These are phyloP conservation scores for Trilocha varians DNA, from an alignment of 2,888 invertebrate species.

Conservation along the genomic window DNA sequence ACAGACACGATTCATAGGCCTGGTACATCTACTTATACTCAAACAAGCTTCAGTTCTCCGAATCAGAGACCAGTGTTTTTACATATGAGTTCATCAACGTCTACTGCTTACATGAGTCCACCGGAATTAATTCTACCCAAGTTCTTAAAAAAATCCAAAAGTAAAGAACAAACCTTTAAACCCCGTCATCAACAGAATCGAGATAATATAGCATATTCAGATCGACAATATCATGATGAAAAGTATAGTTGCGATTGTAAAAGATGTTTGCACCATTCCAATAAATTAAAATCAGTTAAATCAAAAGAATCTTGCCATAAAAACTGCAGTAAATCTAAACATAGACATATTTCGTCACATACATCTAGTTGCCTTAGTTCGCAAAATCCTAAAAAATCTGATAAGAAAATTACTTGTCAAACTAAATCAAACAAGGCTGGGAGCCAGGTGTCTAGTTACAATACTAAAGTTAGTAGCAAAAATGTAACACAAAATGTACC, in stretches of 20 bases:
- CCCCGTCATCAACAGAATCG: conserved; percentile 16
- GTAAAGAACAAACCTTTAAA: conserved; percentile 26
- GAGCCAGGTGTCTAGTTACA: too few relatives aligned
- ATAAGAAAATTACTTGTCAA: conserved; percentile 15
- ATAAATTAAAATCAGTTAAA: conserved; percentile 13
- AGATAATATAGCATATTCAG: conserved; percentile 14
- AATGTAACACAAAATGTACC: not conserved
- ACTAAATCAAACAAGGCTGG: not conserved
- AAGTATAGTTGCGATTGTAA: conserved; percentile 27
- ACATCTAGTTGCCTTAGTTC: conserved; percentile 19
- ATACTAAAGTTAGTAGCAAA: too few relatives aligned
- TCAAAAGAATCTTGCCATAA: conserved; percentile 9
- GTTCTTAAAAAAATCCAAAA: conserved; percentile 29
- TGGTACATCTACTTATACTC: conserved; percentile 51
- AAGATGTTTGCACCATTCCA: conserved; percentile 20
- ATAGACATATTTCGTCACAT: conserved; percentile 35
- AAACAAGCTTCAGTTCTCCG: conserved; percentile 47
- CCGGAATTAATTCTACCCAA: conserved; percentile 56
- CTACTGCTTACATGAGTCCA: conserved; percentile 68
- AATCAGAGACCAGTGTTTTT: conserved; percentile 38
- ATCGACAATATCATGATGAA: conserved; percentile 17
- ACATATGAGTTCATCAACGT: conserved; percentile 66
- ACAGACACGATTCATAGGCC: conserved; percentile 24
- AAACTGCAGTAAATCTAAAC: conserved; percentile 11
- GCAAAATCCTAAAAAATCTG: conserved; percentile 8